Base-by-base conservation (phyloP, 2,888 invertebrate species). In the Mayetiola destructor region DNA sequence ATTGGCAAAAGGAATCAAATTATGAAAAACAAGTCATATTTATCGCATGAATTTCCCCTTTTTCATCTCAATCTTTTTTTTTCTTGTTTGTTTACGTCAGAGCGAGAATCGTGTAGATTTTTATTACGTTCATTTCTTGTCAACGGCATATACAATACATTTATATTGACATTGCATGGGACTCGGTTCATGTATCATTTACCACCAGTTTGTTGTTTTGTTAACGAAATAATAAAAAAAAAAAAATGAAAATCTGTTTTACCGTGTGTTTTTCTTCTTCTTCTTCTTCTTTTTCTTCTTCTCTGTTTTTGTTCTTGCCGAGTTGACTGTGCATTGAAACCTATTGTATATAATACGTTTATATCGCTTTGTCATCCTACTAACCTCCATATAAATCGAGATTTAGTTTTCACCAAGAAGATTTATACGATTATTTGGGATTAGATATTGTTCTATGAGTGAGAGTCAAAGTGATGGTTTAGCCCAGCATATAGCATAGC, bases 371-470 rank as follows among this genome's bases (percentile, higher is more conserved):
- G 40, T 53, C 32, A 30, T 53, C 5, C 53, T 30, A 53, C 56
- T 39, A 56, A 42, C 40, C 56, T 32, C 40, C 40, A 57, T 56
- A 56, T 48, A 48, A 27, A 40, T 30, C 23, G 52, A 53, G 57
- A 57, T 57, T 53, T 57, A 52, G 36, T 57, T 57, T 57, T 57
- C 57, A 57, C 57, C 53, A n/a, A 57, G 52, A 53, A 57, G 57
- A 57, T 57, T 57, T 57, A 57, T 57, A 27, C 32, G 57, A 57
- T 57, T 57, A 57, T 57, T 52, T 32, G 35, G 57, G 57, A 57
- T 57, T 57, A 57, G 20, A 57, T 36, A 53, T 27, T 32, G 2
- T 52, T 21, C 36, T 35, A 36, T 55, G 36, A 21, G 30, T n/a
- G n/a, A n/a, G 53, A 20, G 23, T 30, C 30, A 30, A 32, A 53